Conservation (phyloP, 1,140 invertebrate species). For the Halictus rubicundus region DNA sequence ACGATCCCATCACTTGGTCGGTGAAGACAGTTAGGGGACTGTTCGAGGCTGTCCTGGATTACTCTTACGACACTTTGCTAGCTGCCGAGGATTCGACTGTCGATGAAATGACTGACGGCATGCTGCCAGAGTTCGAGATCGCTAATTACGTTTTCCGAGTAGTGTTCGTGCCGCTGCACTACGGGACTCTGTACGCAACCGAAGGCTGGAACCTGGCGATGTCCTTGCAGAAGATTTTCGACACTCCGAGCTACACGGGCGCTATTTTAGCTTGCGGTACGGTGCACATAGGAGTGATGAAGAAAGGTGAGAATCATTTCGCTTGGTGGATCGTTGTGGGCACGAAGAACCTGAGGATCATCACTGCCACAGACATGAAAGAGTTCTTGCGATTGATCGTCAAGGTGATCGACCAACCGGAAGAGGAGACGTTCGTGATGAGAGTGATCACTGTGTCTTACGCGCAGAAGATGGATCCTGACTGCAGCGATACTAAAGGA, state of each 20-base stretch:
- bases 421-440: conserved; percentile 57
- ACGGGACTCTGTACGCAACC: conserved; percentile 63
- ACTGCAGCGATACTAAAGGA: conserved; percentile 66
- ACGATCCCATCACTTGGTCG: conserved; percentile 73
- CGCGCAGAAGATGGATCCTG: conserved; percentile 69
- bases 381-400: conserved; percentile 73
- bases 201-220: conserved; percentile 71
- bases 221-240: conserved; percentile 71
- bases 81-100: conserved; percentile 63
- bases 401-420: conserved; percentile 58
- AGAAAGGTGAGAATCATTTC: conserved; percentile 65
- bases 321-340: conserved; percentile 72
- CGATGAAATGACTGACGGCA: conserved; percentile 58
- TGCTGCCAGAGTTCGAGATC: conserved; percentile 72
- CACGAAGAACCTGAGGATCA: conserved; percentile 70
- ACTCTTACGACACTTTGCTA: conserved; percentile 66
- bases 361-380: conserved; percentile 63
- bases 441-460: conserved; percentile 74
- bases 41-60: conserved; percentile 68
- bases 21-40: conserved; percentile 67
- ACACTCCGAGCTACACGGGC: conserved; percentile 70
- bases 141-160: conserved; percentile 74
- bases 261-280: conserved; percentile 68
- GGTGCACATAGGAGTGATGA: conserved; percentile 71
- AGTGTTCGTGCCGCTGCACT: conserved; percentile 72